These are phyloP conservation scores for Bimastos eiseni DNA, from an alignment of 2,888 invertebrate genomes.

Conservation along the genomic window DNA sequence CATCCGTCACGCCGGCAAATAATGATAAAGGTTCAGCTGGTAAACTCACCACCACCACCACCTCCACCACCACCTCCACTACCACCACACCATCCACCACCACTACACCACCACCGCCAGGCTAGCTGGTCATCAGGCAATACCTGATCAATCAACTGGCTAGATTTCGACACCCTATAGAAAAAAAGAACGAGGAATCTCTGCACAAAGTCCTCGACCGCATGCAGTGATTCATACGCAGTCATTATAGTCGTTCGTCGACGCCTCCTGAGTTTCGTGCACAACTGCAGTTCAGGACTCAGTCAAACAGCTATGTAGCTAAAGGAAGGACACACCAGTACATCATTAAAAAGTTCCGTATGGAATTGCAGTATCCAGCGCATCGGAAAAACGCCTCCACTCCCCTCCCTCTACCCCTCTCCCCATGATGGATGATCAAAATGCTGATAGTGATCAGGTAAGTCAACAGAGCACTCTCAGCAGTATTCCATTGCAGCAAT, in stretches of 20 bases:
- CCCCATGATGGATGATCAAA: too few species aligned
- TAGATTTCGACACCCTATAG: neutral
- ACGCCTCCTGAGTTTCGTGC: neutral
- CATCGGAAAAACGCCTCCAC: too few species aligned
- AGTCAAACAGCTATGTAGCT: neutral
- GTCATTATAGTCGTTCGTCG: neutral
- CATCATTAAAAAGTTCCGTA: neutral
- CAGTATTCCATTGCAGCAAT: neutral
- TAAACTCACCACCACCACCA: neutral
- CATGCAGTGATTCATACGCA: neutral
- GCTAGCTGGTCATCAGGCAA: neutral
- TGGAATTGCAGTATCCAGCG: too few species aligned
- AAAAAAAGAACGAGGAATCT: neutral
- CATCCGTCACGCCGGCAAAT: neutral
- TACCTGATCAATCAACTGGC: neutral
- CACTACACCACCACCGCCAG: neutral
- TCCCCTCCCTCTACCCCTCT: too few species aligned
- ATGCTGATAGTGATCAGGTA: neutral
- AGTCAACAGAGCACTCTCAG: neutral
- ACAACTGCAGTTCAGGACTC: neutral
- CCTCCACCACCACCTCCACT: neutral
- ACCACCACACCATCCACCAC: too few species aligned
- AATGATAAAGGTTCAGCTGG: conserved; percentile 13
- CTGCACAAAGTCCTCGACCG: neutral
- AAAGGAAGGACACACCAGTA: neutral